Percentiles rank a stretch among this genome's conserved stretches.
Evolutionary conservation across 1,140 invertebrate genomes (phyloP).

Genomic region (Aradophagus sp.): DNA sequence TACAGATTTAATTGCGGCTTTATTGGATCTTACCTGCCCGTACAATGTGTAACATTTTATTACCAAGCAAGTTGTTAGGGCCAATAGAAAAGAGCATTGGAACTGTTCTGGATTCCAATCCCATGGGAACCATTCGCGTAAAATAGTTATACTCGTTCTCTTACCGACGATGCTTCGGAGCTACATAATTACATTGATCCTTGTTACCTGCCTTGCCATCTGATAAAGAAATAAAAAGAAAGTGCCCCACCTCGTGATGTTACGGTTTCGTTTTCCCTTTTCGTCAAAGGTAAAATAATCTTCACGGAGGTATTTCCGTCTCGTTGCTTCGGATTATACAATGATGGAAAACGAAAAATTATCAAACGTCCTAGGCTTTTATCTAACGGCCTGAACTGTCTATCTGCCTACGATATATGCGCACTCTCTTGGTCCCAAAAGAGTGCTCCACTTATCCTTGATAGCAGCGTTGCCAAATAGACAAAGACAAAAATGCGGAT

Average conservation of each 20-base stretch:
- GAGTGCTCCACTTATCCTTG: too few species aligned
- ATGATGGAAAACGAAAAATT: too few species aligned
- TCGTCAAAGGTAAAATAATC: slow-evolving; percentile 37
- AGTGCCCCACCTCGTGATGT: slow-evolving; percentile 33
- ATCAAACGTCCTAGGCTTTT: too few species aligned
- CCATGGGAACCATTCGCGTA: slow-evolving; percentile 64
- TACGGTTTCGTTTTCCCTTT: slow-evolving; percentile 46
- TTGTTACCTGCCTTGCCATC: slow-evolving; percentile 62
- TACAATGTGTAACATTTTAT: slow-evolving; percentile 62
- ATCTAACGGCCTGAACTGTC: too few species aligned
- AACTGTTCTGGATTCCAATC: slow-evolving; percentile 57
- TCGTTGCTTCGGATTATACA: slow-evolving; percentile 26
- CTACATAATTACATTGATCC: slow-evolving; percentile 70
- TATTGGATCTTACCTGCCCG: slow-evolving; percentile 51
- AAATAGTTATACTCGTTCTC: slow-evolving; percentile 65
- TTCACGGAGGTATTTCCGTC: slow-evolving; percentile 33
- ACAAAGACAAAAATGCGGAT: too few species aligned
- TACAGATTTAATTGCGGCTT: slow-evolving; percentile 53
- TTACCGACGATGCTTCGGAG: slow-evolving; percentile 58
- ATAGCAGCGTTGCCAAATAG: too few species aligned
- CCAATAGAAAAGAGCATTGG: slow-evolving; percentile 41
- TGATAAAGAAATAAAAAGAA: slow-evolving; percentile 57
- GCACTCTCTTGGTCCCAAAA: too few species aligned
- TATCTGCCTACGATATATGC: too few species aligned
- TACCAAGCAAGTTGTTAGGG: slow-evolving; percentile 55